phyloP scores from a whole-genome alignment of 2,797 vertebrate genomes.

The Crax fasciolata region DNA sequence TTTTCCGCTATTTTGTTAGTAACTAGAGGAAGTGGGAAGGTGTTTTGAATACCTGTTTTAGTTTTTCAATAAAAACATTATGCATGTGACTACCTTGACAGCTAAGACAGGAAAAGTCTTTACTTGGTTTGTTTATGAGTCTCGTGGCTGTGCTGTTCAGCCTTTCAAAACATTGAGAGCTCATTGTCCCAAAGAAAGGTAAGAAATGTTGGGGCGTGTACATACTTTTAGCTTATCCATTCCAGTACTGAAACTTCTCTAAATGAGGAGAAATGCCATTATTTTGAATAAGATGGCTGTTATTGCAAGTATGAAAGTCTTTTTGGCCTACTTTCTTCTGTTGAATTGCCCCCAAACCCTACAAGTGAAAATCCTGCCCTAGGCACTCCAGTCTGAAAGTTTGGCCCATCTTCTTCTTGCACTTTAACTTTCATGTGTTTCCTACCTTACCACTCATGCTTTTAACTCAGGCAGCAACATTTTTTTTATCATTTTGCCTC shows the following conservation, averaged over 20 bases:
- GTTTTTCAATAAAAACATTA: constrained; percentile 24
- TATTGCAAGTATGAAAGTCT: neutral
- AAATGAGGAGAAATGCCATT: neutral
- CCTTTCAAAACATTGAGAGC: neutral
- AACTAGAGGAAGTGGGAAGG: constrained; percentile 43
- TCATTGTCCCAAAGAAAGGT: neutral
- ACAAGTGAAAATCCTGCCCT: neutral
- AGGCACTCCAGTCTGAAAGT: neutral
- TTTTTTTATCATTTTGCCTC: constrained; percentile 3
- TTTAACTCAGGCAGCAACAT: neutral
- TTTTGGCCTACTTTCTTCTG: neutral
- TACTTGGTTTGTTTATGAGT: neutral
- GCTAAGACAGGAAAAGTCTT: neutral
- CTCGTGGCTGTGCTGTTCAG: neutral
- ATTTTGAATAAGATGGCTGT: neutral
- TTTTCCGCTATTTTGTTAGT: constrained; percentile 29
- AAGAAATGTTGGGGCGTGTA: neutral
- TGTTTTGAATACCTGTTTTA: constrained; percentile 44
- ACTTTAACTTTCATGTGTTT: neutral
- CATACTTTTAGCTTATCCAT: neutral
- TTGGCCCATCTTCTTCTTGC: neutral
- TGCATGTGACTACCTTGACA: neutral
- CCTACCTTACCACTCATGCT: neutral
- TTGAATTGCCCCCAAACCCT: neutral
- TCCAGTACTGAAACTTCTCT: constrained; percentile 34